Evolutionary conservation across 2,113 vertebrate genomes (phyloP).

Genomic region (Cryptoleucopteryx plumbea): DNA sequence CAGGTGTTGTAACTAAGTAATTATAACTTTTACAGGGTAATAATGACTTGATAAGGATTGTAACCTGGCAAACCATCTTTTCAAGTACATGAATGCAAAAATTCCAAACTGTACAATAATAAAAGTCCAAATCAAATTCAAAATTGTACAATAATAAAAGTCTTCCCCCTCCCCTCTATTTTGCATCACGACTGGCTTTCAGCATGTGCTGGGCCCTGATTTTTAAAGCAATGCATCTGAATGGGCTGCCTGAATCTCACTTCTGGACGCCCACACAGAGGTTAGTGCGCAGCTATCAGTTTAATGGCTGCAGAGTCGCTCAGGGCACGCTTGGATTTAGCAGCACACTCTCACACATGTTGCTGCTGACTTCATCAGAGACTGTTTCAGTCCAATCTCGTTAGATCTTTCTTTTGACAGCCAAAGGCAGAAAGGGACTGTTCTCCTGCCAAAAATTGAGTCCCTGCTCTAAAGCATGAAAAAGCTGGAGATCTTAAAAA

Average conservation of each 20-base stretch:
- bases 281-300: background rate
- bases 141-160: background rate
- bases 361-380: background rate
- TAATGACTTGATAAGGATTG: background rate
- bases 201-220: background rate
- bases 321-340: background rate
- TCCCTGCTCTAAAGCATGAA: background rate
- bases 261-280: background rate
- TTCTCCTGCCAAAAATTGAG: background rate
- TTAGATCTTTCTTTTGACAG: slow-evolving; percentile 10
- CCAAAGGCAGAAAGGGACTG: background rate
- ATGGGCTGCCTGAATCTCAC: background rate
- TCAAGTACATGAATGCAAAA: background rate
- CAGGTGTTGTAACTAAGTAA: background rate
- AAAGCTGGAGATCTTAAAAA: background rate
- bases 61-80: background rate
- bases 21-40: background rate
- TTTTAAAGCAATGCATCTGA: background rate
- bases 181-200: background rate
- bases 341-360: accelerated
- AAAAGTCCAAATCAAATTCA: background rate
- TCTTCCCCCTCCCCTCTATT: background rate
- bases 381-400: background rate
- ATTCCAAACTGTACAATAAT: background rate
- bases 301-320: background rate